Base-by-base conservation (phyloP, 2,113 vertebrate genomes). In the Dermatemys mawii region DNA sequence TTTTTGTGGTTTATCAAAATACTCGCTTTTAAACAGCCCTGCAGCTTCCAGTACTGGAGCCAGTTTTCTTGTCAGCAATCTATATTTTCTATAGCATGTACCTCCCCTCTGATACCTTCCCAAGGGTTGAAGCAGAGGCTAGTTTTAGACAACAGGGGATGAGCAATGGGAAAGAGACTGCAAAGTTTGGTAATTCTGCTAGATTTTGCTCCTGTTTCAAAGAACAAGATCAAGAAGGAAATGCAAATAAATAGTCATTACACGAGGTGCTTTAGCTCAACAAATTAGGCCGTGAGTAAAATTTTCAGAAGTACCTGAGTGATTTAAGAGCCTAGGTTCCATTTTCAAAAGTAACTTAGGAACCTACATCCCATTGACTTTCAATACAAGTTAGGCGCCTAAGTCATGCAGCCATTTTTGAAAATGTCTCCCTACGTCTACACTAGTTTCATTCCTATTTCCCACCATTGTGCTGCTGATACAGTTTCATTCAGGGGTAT, bases 231-330 rank as follows among this genome's bases (percentile, higher is more conserved):
- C 41, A 13, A 76, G 86, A 78, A 86, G 21, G 17, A 67, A 93
- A 84, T 76, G 22, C 41, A 78, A n/a, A 21, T 51, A 35, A 48
- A n/a, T 12, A 70, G 16, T 6, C 44, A n/a, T n/a, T 60, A 16
- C 2, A 12, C 0, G 0, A n/a, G 8, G 8, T 3, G 14, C 13
- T 87, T 9, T 32, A 35, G 32, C 80, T 49, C 0, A 0, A n/a
- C 22, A 81, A 41, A 81, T 79, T 54, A 60, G 49, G 50, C 19
- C 44, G 78, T 78, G 78, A 63, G 50, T 48, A 84, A 5, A 1
- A 21, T 50, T 83, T 75, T 29, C 73, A 60, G 49, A 38, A 78
- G 78, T 5, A 44, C 24, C 29, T 38, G 14, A 38, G 27, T 60
- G 55, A 60, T 49, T 53, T 19, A 76, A 49, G 48, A 88, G 13